Percentiles rank a stretch among this genome's conserved stretches.
These are phyloP conservation scores for Cyclura pinguis DNA, from an alignment of 2,797 vertebrate species.

Conservation along the genomic window DNA sequence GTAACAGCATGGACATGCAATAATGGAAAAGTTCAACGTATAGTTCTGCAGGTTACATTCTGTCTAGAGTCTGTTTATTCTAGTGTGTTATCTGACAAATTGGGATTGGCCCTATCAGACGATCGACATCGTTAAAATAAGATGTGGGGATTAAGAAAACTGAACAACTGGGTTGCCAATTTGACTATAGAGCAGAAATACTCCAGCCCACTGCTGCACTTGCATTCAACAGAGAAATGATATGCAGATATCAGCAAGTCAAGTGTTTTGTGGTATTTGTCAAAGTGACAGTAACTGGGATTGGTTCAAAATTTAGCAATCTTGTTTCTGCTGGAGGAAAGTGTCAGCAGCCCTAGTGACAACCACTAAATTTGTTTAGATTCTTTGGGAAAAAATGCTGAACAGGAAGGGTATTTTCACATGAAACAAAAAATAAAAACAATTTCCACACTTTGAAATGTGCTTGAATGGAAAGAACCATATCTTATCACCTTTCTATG, in stretches of 20 bases:
- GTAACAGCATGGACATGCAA: background rate
- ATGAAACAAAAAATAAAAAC: background rate
- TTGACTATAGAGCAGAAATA: background rate
- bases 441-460: background rate
- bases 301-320: background rate
- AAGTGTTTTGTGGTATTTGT: background rate
- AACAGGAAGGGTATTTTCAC: conserved; percentile 1
- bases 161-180: background rate
- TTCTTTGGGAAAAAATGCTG: background rate
- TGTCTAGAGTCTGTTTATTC: background rate
- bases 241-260: background rate
- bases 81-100: background rate
- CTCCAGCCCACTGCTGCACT: background rate
- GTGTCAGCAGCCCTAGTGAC: background rate
- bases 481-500: background rate
- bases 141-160: background rate
- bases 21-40: background rate
- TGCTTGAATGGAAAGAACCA: background rate
- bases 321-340: background rate
- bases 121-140: background rate
- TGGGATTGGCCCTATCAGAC: background rate
- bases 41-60: background rate
- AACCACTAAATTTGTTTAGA: background rate
- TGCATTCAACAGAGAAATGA: background rate
- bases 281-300: background rate